phyloP scores from a whole-genome alignment of 2,113 vertebrate species.

The Vicugna pacos region DNA sequence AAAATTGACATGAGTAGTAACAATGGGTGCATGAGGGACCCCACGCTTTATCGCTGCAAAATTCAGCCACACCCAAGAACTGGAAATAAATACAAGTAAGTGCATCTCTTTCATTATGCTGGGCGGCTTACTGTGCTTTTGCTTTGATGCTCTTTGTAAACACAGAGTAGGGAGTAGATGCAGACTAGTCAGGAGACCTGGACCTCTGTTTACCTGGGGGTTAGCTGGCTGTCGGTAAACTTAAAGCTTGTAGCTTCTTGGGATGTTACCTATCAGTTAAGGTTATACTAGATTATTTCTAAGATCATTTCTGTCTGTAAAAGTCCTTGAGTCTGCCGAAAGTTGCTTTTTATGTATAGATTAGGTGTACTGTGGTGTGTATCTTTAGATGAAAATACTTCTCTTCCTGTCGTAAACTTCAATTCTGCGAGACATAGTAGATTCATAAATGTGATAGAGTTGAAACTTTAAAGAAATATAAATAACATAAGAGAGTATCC shows the following conservation, averaged over 20 bases:
- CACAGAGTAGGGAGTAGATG: neutral
- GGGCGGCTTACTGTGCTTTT: neutral
- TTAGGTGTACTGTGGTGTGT: neutral
- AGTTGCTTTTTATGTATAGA: neutral
- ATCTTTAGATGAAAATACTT: neutral
- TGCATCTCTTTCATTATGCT: neutral
- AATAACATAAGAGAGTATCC: neutral
- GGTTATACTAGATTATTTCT: neutral
- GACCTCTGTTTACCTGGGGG: neutral
- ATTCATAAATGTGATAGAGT: neutral
- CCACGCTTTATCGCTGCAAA: slow-evolving; percentile 98
- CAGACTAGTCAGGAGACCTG: neutral
- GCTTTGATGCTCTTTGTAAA: neutral
- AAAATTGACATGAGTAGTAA: slow-evolving; percentile 99
- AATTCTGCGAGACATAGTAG: neutral
- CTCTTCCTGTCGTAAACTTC: neutral
- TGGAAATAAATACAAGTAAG: slow-evolving; percentile 93
- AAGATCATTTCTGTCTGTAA: neutral
- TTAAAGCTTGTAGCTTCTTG: neutral
- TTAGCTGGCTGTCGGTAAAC: neutral
- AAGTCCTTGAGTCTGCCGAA: neutral
- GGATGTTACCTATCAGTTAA: neutral
- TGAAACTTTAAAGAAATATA: neutral
- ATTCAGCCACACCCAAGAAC: slow-evolving; percentile 96
- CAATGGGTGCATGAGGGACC: slow-evolving; percentile 98